Conservation (phyloP, 2,113 vertebrate genomes). For the Barnardius zonarius region DNA sequence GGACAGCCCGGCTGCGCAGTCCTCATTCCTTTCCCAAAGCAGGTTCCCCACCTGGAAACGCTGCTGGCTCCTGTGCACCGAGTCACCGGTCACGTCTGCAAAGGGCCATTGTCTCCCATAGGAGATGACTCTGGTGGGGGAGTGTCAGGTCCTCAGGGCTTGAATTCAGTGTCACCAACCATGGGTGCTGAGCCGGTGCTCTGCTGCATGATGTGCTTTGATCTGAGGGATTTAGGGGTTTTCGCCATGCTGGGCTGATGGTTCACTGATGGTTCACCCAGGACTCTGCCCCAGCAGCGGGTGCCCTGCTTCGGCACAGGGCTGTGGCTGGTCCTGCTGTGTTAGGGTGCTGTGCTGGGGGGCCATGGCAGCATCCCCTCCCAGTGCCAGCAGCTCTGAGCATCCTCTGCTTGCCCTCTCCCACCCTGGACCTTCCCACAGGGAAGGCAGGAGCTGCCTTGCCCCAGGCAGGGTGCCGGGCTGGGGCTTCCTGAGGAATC, state of each 20-base stretch:
- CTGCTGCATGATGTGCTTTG: neutral
- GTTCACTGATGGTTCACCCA: neutral
- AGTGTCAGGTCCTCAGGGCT: fast-evolving
- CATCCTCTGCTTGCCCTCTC: neutral
- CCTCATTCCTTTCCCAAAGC: conserved; percentile 35
- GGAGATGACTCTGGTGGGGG: neutral
- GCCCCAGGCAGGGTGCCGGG: neutral
- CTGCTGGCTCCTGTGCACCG: neutral
- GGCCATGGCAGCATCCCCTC: neutral
- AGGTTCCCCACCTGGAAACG: neutral
- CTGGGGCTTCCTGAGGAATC: fast-evolving
- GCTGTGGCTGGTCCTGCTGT: neutral
- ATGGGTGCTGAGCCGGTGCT: fast-evolving
- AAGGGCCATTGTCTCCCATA: fast-evolving
- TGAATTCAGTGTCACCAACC: neutral
- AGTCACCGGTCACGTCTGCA: fast-evolving
- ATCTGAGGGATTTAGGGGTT: neutral
- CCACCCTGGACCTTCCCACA: neutral
- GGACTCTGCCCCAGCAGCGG: neutral
- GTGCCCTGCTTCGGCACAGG: fast-evolving
- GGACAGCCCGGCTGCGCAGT: neutral
- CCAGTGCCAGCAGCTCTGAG: neutral
- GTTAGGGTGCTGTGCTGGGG: neutral
- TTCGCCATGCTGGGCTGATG: neutral
- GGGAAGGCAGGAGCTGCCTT: neutral